These are phyloP conservation scores for Stegodyphus dumicola DNA, from an alignment of 1,140 invertebrate species.

Conservation along the genomic window DNA sequence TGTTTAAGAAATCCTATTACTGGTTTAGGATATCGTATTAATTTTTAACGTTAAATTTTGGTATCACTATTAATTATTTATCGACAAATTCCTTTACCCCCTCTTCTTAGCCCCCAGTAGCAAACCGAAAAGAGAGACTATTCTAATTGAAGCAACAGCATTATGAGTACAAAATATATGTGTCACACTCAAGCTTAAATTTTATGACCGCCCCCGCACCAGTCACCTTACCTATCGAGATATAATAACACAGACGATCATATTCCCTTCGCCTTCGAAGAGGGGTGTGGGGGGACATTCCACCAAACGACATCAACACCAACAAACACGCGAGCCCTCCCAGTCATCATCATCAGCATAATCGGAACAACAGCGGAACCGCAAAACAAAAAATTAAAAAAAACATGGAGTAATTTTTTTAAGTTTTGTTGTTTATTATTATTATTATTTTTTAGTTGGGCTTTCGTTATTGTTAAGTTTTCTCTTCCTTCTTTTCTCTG, in stretches of 20 bases:
- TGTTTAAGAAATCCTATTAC: no score
- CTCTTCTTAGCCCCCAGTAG: no score
- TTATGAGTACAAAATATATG: no score
- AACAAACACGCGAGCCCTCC: slow-evolving; percentile 29
- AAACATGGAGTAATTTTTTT: neutral
- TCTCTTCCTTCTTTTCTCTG: neutral
- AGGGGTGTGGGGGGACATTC: neutral
- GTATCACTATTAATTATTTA: no score
- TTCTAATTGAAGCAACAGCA: no score
- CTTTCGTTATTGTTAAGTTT: neutral
- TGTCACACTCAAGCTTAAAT: no score
- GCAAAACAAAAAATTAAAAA: slow-evolving; percentile 44
- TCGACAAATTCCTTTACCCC: no score
- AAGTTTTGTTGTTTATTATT: neutral
- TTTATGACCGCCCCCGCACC: neutral
- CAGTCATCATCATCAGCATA: slow-evolving; percentile 22
- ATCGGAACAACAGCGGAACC: slow-evolving; percentile 41
- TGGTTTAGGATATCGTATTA: no score
- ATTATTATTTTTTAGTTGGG: neutral
- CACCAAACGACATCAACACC: slow-evolving; percentile 52
- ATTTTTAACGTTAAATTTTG: no score
- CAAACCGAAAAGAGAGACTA: no score
- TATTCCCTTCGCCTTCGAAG: neutral
- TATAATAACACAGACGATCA: slow-evolving; percentile 20
- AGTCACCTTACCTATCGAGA: neutral